A percentile compares a stretch with the other conserved stretches of the same genome.
Evolutionary conservation across 2,888 invertebrate genomes (phyloP).

Genomic region (Trilocha varians): DNA sequence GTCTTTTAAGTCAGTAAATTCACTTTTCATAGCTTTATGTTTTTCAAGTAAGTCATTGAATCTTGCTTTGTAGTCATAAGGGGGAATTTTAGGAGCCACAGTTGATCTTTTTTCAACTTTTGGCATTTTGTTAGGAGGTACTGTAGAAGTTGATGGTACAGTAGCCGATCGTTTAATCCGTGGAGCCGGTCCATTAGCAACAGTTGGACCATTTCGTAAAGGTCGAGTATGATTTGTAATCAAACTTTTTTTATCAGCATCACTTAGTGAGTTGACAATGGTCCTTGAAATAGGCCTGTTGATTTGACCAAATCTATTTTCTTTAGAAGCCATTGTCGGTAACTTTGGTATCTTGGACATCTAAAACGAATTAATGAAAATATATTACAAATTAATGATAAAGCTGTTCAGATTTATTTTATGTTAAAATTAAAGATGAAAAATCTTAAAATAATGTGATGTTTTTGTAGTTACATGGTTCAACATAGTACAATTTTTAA

Average conservation of each 20-base stretch:
- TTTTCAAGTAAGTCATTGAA: constrained; percentile 75
- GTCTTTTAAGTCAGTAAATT: constrained; percentile 65
- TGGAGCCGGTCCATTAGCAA: constrained; percentile 32
- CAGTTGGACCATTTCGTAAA: constrained; percentile 23
- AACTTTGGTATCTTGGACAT: constrained; percentile 65
- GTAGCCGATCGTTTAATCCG: constrained; percentile 52
- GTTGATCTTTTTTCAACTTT: constrained; percentile 51
- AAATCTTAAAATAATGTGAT: neutral
- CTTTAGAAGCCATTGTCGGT: constrained; percentile 43
- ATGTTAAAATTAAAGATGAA: neutral
- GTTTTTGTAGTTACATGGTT: no score
- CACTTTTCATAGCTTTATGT: constrained; percentile 67
- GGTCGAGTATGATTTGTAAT: constrained; percentile 58
- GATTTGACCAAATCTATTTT: constrained; percentile 46
- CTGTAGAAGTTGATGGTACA: constrained; percentile 32
- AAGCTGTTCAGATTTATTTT: neutral
- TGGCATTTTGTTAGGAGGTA: constrained; percentile 33
- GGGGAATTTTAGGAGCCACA: constrained; percentile 70
- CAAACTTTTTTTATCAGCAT: constrained; percentile 52
- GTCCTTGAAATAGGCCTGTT: constrained; percentile 37
- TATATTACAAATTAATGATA: neutral
- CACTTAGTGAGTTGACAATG: constrained; percentile 47
- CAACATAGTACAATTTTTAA: neutral
- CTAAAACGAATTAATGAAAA: constrained; percentile 28
- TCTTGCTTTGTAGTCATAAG: constrained; percentile 79